Evolutionary conservation across 2,888 invertebrate species (phyloP), one percentile per base, ranked within the genome.

Genomic region (Drosophila paucipuncta): DNA sequence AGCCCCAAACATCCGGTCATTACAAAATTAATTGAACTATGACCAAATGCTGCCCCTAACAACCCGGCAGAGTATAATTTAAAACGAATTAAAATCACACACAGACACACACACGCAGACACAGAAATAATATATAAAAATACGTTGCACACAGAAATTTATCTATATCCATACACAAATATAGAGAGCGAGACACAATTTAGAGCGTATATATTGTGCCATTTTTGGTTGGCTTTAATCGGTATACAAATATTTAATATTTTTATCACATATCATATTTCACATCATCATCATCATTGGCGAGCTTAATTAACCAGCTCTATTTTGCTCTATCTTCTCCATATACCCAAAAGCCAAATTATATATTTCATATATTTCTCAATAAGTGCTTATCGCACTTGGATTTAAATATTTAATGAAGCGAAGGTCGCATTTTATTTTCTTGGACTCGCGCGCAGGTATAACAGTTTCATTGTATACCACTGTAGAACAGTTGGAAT

Each of bases 21-120:
- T 87, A 91, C 59, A 74, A 57, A 74, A 75, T 76, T 91, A 87
- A 91, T 89, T 89, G 87, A 87, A 88, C 88, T 85, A 82, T 84
- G 83, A 85, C 90, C 90, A 88, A 76, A 78, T 65, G 67, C n/a
- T 57, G 73, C 43, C 64, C 57, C 72, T 53, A 68, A 70, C 69
- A 68, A 71, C 75, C 84, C 87, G 77, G 59, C 49, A 78, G 69
- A 76, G 66, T 90, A 87, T 84, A 89, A 89, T 86, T 87, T 87
- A 80, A 87, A 86, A 73, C 70, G 66, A 79, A 87, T 90, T 90
- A 89, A 81, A 86, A 80, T 69, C 81, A 72, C 61, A 73, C 61
- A 77, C 64, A 77, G 52, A 62, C 61, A 60, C 58, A 63, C 50
- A 68, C n/a, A 53, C 57, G 58, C 55, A 66, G 52, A n/a, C 57